These are phyloP conservation scores for Camponotus fellah DNA, from an alignment of 2,888 invertebrate species.

Conservation along the genomic window DNA sequence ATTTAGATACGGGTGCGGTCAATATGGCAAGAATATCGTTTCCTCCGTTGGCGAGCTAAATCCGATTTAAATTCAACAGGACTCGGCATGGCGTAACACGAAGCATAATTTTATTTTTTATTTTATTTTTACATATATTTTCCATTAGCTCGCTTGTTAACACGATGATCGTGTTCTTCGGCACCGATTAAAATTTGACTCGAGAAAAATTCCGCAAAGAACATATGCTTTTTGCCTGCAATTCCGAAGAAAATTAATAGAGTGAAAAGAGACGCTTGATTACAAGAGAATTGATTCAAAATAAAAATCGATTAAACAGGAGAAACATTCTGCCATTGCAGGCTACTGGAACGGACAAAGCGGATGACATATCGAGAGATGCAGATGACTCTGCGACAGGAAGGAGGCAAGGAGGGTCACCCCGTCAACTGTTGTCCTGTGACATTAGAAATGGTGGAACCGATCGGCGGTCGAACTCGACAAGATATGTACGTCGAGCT, in stretches of 20 bases:
- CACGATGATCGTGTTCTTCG: background rate
- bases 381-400: slow-evolving; percentile 88
- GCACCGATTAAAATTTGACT: slow-evolving; percentile 15
- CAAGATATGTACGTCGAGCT: slow-evolving; percentile 91
- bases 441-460: slow-evolving; percentile 92
- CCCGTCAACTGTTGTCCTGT: slow-evolving; percentile 94
- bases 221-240: background rate
- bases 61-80: slow-evolving; percentile 59
- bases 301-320: slow-evolving; percentile 2
- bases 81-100: background rate
- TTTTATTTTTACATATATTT: slow-evolving; percentile 17
- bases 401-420: slow-evolving; percentile 86
- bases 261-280: background rate
- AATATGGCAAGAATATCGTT: slow-evolving; percentile 76
- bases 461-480: slow-evolving; percentile 92
- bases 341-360: slow-evolving; percentile 86
- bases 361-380: slow-evolving; percentile 89
- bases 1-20: slow-evolving; percentile 55
- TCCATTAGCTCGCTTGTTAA: slow-evolving; percentile 39
- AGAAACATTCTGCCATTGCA: slow-evolving; percentile 59
- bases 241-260: background rate
- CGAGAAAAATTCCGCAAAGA: background rate
- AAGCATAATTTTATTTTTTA: slow-evolving; percentile 17
- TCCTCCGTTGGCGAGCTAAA: slow-evolving; percentile 56
- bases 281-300: background rate